These are phyloP conservation scores for Apamea epomidion DNA, from an alignment of 2,888 invertebrate genomes.

Conservation along the genomic window DNA sequence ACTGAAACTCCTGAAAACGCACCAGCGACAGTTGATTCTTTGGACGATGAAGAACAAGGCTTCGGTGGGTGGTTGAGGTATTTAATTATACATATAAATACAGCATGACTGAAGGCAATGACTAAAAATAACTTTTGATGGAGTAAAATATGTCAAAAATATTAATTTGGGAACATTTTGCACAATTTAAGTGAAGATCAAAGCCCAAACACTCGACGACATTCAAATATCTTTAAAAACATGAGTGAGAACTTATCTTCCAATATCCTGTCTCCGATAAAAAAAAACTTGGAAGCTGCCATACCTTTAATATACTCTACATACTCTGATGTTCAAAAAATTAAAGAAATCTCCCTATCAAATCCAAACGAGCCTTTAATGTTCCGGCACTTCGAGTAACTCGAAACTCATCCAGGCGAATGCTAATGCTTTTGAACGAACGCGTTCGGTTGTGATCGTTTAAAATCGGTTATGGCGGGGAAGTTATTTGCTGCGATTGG, in stretches of 20 bases:
- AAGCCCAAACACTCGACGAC: background rate
- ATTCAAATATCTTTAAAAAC: constrained; percentile 12
- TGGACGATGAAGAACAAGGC: constrained; percentile 86
- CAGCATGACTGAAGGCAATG: background rate
- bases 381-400: constrained; percentile 59
- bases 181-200: background rate
- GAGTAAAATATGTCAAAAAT: background rate
- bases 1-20: constrained; percentile 65
- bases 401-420: constrained; percentile 56
- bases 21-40: constrained; percentile 68
- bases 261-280: constrained; percentile 26
- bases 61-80: constrained; percentile 88
- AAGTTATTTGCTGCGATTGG: constrained; percentile 47
- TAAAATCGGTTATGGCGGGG: constrained; percentile 58
- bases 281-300: constrained; percentile 26
- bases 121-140: background rate
- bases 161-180: background rate
- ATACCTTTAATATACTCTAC: constrained; percentile 21
- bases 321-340: constrained; percentile 49
- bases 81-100: background rate
- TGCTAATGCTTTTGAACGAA: constrained; percentile 64
- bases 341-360: constrained; percentile 55
- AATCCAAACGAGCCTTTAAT: constrained; percentile 61
- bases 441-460: constrained; percentile 58
- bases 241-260: background rate